These are phyloP conservation scores for Typhlomys cinereus DNA, from an alignment of 2,113 vertebrate genomes.

Conservation along the genomic window DNA sequence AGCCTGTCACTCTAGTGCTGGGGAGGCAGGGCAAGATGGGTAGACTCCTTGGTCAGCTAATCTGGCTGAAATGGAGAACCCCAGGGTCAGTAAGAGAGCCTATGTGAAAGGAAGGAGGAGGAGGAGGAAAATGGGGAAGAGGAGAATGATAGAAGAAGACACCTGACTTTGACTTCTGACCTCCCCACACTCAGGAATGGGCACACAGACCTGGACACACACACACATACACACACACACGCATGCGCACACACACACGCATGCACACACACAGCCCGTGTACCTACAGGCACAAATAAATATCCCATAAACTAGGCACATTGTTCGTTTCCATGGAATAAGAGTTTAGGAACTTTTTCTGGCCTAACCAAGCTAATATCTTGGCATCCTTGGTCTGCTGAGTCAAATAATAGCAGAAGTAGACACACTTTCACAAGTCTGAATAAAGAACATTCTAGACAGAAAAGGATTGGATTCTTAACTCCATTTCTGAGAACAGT, in stretches of 20 bases:
- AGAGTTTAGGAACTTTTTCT: neutral
- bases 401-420: neutral
- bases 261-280: too few relatives aligned
- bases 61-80: too few relatives aligned
- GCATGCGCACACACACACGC: too few relatives aligned
- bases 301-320: too few relatives aligned
- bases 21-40: neutral
- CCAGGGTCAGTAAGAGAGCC: neutral
- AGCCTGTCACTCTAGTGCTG: too few relatives aligned
- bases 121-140: neutral
- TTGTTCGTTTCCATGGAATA: neutral
- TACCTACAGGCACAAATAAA: too few relatives aligned
- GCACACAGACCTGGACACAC: too few relatives aligned
- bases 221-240: too few relatives aligned
- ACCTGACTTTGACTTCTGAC: neutral
- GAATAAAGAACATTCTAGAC: neutral
- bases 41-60: too few relatives aligned
- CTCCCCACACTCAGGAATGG: neutral
- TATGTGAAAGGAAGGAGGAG: too few relatives aligned
- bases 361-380: neutral
- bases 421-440: neutral
- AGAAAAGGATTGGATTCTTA: neutral
- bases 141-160: neutral
- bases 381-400: neutral
- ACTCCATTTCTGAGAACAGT: neutral